Evolutionary conservation across 2,797 vertebrate species (phyloP), one percentile per base, ranked within the genome.

Genomic region (Sebastes steindachneri): DNA sequence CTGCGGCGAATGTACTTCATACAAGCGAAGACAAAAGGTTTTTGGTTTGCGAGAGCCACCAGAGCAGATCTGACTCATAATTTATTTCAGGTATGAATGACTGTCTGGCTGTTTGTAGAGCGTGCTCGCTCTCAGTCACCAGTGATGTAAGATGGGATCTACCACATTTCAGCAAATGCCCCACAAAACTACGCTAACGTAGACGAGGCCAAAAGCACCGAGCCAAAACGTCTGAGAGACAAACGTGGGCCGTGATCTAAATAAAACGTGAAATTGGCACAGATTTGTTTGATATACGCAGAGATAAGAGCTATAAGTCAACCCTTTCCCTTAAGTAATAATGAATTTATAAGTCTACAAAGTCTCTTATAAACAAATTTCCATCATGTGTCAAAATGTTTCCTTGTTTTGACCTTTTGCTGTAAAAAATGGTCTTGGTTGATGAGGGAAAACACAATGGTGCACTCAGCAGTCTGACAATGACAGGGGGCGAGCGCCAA

Each of bases 1-100:
- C 21, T 67, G 31, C 53, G 79, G 70, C 79, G 73, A 87, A 81
- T 70, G 59, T 26, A 60, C 48, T 68, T 74, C 23, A 59, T 77
- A 58, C 51, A 45, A 64, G 25, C 9, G 25, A 19, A 66, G 77
- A 88, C 69, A 86, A 85, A 85, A 83, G 31, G 29, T 72, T 64
- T 45, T 73, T 73, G 64, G 33, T 77, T 77, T 73, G 60, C 15
- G 26, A 37, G 48, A 74, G 68, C 51, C 35, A 58, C 55, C 67
- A 14, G 33, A 63, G 67, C 57, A 70, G 75, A 62, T 64, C 35
- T 94, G 91, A 93, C 69, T 94, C 91, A 91, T 73, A 64, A 33
- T 82, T 80, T 19, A 83, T 85, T 86, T 89, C 82, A 89, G 91
- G 64, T 90, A 89, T 92, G 90, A 93, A 92, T 91, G 80, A 74